A percentile compares a stretch with the other conserved stretches of the same genome.
These are phyloP conservation scores for Ptilodon capucinus DNA, from an alignment of 2,888 invertebrate species.

Conservation along the genomic window DNA sequence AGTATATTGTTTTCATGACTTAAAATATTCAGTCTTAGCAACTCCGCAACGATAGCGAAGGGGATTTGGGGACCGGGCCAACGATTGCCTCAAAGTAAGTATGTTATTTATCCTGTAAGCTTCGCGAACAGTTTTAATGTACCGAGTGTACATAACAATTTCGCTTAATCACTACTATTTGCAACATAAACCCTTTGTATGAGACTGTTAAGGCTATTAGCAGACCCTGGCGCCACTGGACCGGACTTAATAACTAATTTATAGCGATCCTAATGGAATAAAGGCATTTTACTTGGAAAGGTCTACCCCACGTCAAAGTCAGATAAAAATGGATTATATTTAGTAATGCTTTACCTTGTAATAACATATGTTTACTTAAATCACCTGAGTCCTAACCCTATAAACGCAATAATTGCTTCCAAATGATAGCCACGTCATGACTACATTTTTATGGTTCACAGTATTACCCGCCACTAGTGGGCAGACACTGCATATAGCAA, in stretches of 20 bases:
- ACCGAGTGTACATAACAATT: background rate
- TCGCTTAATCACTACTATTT: conserved; percentile 1
- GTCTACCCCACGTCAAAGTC: background rate
- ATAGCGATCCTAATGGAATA: conserved; percentile 2
- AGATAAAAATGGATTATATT: background rate
- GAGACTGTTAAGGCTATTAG: background rate
- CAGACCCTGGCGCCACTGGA: background rate
- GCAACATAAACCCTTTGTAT: background rate
- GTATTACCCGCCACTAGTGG: too few relatives aligned
- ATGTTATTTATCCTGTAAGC: background rate
- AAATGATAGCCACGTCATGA: too few relatives aligned
- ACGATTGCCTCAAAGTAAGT: background rate
- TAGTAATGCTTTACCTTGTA: background rate
- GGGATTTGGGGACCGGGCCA: too few relatives aligned
- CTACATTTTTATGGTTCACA: too few relatives aligned
- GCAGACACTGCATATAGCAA: too few relatives aligned
- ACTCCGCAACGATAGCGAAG: too few relatives aligned
- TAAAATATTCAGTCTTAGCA: too few relatives aligned
- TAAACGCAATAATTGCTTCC: too few relatives aligned
- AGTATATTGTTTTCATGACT: too few relatives aligned
- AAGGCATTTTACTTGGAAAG: conserved; percentile 1
- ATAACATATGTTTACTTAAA: background rate
- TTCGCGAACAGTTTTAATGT: background rate
- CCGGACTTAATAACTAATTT: conserved; percentile 1
- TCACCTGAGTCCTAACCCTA: too few relatives aligned